These are phyloP conservation scores for Oncorhynchus keta DNA, from an alignment of 2,113 vertebrate genomes.

Conservation along the genomic window DNA sequence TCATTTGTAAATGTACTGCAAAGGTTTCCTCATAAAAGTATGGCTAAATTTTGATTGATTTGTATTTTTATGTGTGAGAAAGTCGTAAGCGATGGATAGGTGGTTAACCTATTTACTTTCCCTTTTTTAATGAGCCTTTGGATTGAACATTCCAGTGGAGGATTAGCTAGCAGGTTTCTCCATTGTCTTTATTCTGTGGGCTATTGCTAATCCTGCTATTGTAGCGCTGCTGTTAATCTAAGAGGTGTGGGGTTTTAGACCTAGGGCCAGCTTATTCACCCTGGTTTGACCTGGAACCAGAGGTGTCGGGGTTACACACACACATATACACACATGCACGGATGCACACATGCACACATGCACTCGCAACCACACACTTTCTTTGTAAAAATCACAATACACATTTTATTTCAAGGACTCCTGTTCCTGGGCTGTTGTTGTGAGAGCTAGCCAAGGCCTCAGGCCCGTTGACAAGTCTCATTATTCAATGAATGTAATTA, in stretches of 20 bases:
- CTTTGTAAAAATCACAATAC: neutral
- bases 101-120: neutral
- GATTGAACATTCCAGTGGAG: slow-evolving; percentile 2
- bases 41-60: too few relatives aligned
- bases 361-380: neutral
- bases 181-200: neutral
- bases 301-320: neutral
- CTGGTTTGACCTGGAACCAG: neutral
- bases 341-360: neutral
- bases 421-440: neutral
- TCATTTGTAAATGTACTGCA: neutral
- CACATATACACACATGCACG: neutral
- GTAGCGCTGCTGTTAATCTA: slow-evolving; percentile 35
- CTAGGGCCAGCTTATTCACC: neutral
- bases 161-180: slow-evolving; percentile 25
- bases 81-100: neutral
- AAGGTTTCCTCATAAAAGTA: neutral
- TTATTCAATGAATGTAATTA: slow-evolving; percentile 28
- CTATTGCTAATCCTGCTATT: slow-evolving; percentile 29
- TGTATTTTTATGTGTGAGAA: too few relatives aligned
- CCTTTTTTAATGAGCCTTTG: neutral
- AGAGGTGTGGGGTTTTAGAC: slow-evolving; percentile 27
- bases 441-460: neutral
- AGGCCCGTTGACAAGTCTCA: slow-evolving; percentile 26
- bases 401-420: slow-evolving; percentile 25